Evolutionary conservation across 2,797 vertebrate genomes (phyloP), one percentile per base, ranked within the genome.

Genomic region (Tarsius wallacei): DNA sequence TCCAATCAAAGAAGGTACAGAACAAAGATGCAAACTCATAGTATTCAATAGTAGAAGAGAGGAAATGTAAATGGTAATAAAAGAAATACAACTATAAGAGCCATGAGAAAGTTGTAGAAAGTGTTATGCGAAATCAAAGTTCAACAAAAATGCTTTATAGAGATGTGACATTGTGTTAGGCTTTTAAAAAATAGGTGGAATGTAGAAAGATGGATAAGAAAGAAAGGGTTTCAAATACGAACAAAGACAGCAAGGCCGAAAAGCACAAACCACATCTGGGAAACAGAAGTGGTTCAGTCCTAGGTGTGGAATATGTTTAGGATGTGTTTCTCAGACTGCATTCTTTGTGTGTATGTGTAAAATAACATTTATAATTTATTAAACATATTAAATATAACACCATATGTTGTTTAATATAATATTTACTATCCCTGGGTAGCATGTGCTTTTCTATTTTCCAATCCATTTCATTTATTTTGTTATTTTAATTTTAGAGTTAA

Each of bases 181-280:
- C 21, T 17, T 96, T 95, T 59, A 66, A 61, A 86, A 94, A 70
- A 49, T 63, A 42, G 19, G 16, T 63, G 87, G n/a, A 89, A 61
- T 28, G 33, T 76, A 94, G 36, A 80, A 22, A 82, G 19, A 7
- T 57, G 3, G n/a, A 1, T 33, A 57, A 24, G 47, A 87, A 90
- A 47, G 59, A 53, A 61, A 88, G 16, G 71, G 59, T 53, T 96
- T 94, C 93, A 88, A 88, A 87, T 76, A 71, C 2, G 11, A 82
- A n/a, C 82, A 82, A 80, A 81, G 21, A 91, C 15, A 61, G 7
- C 17, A 13, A 88, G 21, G 14, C 47, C 24, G 21, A 91, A 76
- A 87, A 63, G 21, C 26, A 36, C 26, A 88, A 64, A 59, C 51
- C 73, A 24, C 31, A 8, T 77, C 10, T 57, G 5, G 1, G 74